Evolutionary conservation across 2,113 vertebrate species (phyloP), one percentile per base, ranked within the genome.

Genomic region (Bambusicola thoracicus): DNA sequence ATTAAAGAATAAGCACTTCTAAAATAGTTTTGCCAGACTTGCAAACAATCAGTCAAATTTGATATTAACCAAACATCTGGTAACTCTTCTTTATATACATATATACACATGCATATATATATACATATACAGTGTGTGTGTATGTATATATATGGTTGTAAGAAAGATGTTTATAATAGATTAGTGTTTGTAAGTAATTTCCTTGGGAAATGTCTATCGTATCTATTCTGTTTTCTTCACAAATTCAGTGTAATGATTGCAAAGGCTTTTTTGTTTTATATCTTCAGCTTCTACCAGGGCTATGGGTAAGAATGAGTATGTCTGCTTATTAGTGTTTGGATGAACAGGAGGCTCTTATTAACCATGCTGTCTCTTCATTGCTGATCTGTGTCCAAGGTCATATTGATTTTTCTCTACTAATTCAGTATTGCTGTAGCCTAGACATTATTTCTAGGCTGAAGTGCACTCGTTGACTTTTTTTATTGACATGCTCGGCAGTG

Each of bases 371-470:
- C 81, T 87, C 72, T 81, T 94, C 73, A 82, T 80, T 91, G 72
- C 65, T 96, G 78, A 89, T 93, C 88, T 8, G 59, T 94, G 77
- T 92, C 95, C 51, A 87, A 93, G 94, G 79, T 91, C 89, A 89
- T 91, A 96, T 53, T 96, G 97, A 96, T 96, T 94, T 94, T 85
- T 91, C 69, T 90, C 0, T 93, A 95, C 96, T 96, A 97, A 90
- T 94, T 91, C 89, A 69, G 61, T 74, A 91, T 89, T 91, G 38
- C 89, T 84, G 84, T 76, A 53, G 51, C 0, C 0, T 49, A 75
- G 91, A 68, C 51, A 51, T 90, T 95, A 86, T 96, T 96, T 95
- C 89, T 93, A n/a, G 90, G 81, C 53, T 87, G 53, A 95, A 88
- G 48, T 73, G 29, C 72, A 34, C 63, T 95, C 51, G 53, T 49